Percentiles rank a stretch among this genome's conserved stretches.
Evolutionary conservation across 2,888 invertebrate species (phyloP).

Genomic region (Trilocha varians): DNA sequence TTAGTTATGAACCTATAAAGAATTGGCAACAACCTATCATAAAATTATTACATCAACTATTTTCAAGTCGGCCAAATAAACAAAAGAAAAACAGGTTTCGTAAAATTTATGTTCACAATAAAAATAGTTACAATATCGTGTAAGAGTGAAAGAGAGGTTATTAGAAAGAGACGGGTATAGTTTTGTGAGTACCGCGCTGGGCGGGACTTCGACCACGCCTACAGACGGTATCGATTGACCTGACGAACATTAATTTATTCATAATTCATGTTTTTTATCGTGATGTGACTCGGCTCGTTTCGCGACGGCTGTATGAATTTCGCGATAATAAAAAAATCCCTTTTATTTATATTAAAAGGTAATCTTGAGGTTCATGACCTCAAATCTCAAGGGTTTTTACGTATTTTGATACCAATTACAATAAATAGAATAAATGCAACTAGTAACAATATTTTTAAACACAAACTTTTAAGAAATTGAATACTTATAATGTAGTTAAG

Average conservation of each 20-base stretch:
- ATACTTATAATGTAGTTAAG: too few relatives aligned
- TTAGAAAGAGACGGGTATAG: background rate
- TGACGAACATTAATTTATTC: conserved; percentile 4
- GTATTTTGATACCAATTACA: too few relatives aligned
- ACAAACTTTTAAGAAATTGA: too few relatives aligned
- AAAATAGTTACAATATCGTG: conserved; percentile 3
- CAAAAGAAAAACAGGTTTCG: background rate
- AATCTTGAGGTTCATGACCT: background rate
- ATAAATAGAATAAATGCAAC: too few relatives aligned
- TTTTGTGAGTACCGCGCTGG: background rate
- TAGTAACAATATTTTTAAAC: too few relatives aligned
- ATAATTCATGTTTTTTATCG: conserved; percentile 5
- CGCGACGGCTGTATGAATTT: conserved; percentile 6
- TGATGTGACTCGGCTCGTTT: conserved; percentile 6
- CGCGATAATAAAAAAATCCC: background rate
- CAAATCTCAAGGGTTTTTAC: too few relatives aligned
- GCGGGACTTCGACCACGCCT: conserved; percentile 6
- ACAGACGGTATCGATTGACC: conserved; percentile 6
- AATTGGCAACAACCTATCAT: too few relatives aligned
- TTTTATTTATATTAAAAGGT: background rate
- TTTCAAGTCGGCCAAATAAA: background rate
- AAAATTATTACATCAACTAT: too few relatives aligned
- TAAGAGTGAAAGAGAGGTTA: conserved; percentile 15
- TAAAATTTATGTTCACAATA: background rate
- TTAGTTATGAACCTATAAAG: too few relatives aligned